phyloP scores from a whole-genome alignment of 2,797 vertebrate genomes.

The Ptychobarbus kaznakovi region DNA sequence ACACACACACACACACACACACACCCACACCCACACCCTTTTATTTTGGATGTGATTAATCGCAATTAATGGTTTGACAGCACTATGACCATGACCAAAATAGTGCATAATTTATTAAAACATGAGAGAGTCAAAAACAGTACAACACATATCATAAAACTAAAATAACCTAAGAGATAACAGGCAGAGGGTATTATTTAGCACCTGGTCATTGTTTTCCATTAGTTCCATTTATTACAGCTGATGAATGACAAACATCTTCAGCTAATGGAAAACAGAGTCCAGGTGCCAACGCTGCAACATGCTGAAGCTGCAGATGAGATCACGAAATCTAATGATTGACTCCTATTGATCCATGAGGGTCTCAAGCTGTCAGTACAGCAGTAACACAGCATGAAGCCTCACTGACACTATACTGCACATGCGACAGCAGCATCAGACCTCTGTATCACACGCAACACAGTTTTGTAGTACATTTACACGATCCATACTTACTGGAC shows the following conservation, averaged over 20 bases:
- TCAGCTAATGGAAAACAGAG: slow-evolving; percentile 30
- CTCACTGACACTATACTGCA: background rate
- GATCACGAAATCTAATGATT: slow-evolving; percentile 18
- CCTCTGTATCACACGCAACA: background rate
- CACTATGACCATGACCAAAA: background rate
- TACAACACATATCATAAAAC: background rate
- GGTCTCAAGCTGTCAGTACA: slow-evolving; percentile 11
- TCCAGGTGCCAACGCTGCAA: background rate
- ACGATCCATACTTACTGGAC: slow-evolving; percentile 88
- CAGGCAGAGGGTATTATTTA: background rate
- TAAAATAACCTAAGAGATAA: background rate
- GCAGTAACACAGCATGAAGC: background rate
- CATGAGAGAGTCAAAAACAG: background rate
- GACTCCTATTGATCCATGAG: slow-evolving; percentile 1
- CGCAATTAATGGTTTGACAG: no score
- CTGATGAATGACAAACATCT: slow-evolving; percentile 1
- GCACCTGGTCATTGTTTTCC: slow-evolving; percentile 7
- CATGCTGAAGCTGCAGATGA: slow-evolving; percentile 23
- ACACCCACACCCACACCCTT: no score
- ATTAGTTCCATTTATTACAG: slow-evolving; percentile 6
- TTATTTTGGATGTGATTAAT: no score
- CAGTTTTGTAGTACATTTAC: background rate
- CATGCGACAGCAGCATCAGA: slow-evolving; percentile 2
- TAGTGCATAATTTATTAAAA: background rate
- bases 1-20: no score